phyloP scores from a whole-genome alignment of 2,797 vertebrate species.

The Notolabrus celidotus region DNA sequence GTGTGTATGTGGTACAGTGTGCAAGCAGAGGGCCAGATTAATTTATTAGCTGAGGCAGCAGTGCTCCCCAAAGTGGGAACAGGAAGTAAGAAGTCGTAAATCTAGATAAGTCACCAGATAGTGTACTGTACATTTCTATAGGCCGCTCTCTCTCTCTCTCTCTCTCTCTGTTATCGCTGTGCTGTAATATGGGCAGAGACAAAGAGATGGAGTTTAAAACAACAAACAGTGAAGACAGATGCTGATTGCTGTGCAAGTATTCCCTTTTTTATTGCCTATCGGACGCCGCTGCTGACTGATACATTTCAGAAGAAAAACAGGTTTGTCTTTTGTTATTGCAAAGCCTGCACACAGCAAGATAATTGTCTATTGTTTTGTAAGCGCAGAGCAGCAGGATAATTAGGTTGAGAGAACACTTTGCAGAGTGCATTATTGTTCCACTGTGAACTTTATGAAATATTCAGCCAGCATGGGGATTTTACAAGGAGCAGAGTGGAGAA shows the following conservation, averaged over 20 bases:
- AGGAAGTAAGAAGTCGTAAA: conserved; percentile 83
- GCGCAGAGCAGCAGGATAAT: conserved; percentile 76
- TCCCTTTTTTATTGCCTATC: conserved; percentile 69
- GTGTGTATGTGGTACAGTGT: conserved; percentile 68
- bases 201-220: conserved; percentile 52
- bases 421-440: conserved; percentile 79
- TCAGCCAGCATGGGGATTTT: conserved; percentile 66
- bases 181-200: conserved; percentile 53
- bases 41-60: conserved; percentile 83
- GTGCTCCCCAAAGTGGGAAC: conserved; percentile 82
- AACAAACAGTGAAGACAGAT: conserved; percentile 67
- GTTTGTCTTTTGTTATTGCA: conserved; percentile 79
- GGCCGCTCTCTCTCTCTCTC: conserved; percentile 18
- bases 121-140: conserved; percentile 72
- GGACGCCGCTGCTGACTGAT: conserved; percentile 72
- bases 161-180: conserved; percentile 51
- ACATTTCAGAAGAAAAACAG: conserved; percentile 75
- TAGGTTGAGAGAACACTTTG: conserved; percentile 78
- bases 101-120: conserved; percentile 83
- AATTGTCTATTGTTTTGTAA: conserved; percentile 81
- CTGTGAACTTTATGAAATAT: conserved; percentile 83
- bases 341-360: conserved; percentile 68
- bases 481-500: conserved; percentile 56
- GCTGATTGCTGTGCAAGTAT: conserved; percentile 65
- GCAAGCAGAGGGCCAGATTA: conserved; percentile 76